Evolutionary conservation across 2,888 invertebrate species (phyloP), one percentile per base, ranked within the genome.

Genomic region (Epistrophella euchroma): DNA sequence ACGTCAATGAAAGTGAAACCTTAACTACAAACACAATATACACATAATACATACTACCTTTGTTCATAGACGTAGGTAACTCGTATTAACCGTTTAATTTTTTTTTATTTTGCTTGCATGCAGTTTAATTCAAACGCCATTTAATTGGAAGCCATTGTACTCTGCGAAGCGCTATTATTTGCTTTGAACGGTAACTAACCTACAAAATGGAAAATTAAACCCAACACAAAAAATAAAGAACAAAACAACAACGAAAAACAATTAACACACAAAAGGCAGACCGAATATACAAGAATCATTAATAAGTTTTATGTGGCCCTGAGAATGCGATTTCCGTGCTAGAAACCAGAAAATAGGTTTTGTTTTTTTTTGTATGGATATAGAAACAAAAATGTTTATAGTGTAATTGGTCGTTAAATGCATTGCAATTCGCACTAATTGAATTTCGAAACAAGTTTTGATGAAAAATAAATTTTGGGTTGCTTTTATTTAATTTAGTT

Each of bases 311-410:
- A 10, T 47, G 28, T 47, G 83, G 56, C 83, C 78, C 45, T 84
- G 83, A 84, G 83, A 70, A 32, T 43, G 40, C 43, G 70, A 79
- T 79, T 84, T 84, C 83, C 83, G 83, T 79, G 74, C 74, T 84
- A 79, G 64, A 84, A 84, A 79, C 55, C 15, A 68, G 47, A 55
- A 78, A 83, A 77, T 82, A 72, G 40, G 58, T 52, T 68, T 66
- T 19, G 32, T 35, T 45, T 75, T 58, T 45, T 75, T 58, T 60
- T 60, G 19, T 60, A n/a, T n/a, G n/a, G n/a, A n/a, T n/a, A n/a
- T n/a, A 4, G 37, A 13, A 15, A 52, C n/a, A n/a, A 11, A 37
- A 52, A 52, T 52, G 22, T 5, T 5, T 22, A 50, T 13, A 22
- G 19, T 50, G 11, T 50, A 50, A 50, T 50, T 25, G 50, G 22